These are phyloP conservation scores for Cheilosia vulpina DNA, from an alignment of 2,888 invertebrate species.

Conservation along the genomic window DNA sequence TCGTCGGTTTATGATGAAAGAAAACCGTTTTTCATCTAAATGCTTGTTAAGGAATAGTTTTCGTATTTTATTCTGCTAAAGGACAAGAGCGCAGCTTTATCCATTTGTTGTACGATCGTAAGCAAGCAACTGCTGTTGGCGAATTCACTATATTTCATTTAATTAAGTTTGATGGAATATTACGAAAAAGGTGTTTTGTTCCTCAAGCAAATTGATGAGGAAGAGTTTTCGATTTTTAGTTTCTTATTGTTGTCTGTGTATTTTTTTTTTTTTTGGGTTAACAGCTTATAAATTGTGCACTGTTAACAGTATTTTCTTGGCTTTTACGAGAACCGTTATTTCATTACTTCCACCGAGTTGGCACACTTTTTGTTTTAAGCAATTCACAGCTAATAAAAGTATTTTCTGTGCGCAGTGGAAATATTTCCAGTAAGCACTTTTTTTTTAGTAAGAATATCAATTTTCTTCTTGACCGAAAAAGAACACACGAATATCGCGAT, in stretches of 20 bases:
- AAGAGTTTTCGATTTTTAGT: not conserved
- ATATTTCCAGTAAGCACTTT: constrained; percentile 46
- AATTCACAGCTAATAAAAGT: constrained; percentile 22
- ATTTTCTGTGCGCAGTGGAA: constrained; percentile 17
- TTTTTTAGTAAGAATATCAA: constrained; percentile 16
- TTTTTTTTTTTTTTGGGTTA: constrained; percentile 1
- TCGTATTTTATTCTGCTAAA: constrained; percentile 71
- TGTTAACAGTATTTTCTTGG: constrained; percentile 55
- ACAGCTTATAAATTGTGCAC: constrained; percentile 31
- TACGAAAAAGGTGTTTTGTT: constrained; percentile 14
- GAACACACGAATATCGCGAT: constrained; percentile 24
- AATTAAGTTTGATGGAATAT: constrained; percentile 29
- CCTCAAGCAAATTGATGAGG: constrained; percentile 17
- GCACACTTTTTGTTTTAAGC: constrained; percentile 47
- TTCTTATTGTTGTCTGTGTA: not conserved
- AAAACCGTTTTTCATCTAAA: constrained; percentile 39
- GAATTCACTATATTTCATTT: constrained; percentile 70
- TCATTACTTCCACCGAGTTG: constrained; percentile 48
- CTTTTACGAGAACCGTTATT: constrained; percentile 55
- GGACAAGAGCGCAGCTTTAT: constrained; percentile 71
- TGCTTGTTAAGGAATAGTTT: constrained; percentile 71
- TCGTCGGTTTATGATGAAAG: not conserved
- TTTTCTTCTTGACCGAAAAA: constrained; percentile 45
- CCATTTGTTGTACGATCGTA: constrained; percentile 74
- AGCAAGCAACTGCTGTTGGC: constrained; percentile 65